Percentiles rank a stretch among this genome's conserved stretches.
phyloP scores from a whole-genome alignment of 2,888 invertebrate genomes.

The Plagodis pulveraria region DNA sequence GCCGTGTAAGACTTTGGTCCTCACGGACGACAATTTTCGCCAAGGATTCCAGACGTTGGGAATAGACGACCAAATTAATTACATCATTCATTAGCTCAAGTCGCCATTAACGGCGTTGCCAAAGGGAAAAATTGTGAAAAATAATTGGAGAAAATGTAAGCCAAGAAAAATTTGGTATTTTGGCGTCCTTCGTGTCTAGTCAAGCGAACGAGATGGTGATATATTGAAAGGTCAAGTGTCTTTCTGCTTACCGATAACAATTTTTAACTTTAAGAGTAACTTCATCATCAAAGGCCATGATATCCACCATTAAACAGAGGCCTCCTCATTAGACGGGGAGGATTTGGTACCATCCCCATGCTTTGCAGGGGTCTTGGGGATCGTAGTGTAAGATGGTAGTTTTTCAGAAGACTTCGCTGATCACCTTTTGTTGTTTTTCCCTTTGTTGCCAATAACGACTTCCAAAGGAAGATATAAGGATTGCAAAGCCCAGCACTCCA shows the following conservation, averaged over 20 bases:
- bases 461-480: too few species aligned
- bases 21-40: constrained; percentile 13
- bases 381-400: too few species aligned
- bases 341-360: too few species aligned
- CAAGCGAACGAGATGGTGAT: constrained; percentile 13
- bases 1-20: neutral
- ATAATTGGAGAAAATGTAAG: constrained; percentile 13
- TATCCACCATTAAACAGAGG: too few species aligned
- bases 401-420: too few species aligned
- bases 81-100: constrained; percentile 21
- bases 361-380: too few species aligned
- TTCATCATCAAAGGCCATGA: too few species aligned
- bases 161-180: constrained; percentile 14
- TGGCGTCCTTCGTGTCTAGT: constrained; percentile 12
- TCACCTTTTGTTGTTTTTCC: too few species aligned
- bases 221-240: constrained; percentile 1
- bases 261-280: too few species aligned
- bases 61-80: constrained; percentile 18
- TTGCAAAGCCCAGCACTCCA: too few species aligned
- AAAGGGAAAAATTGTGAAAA: constrained; percentile 17
- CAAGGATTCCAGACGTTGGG: constrained; percentile 4
- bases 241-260: neutral
- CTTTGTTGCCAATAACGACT: too few species aligned
- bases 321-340: too few species aligned
- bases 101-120: constrained; percentile 20